Conservation (phyloP, 2,797 vertebrate genomes). For the Phrynocephalus forsythii region DNA sequence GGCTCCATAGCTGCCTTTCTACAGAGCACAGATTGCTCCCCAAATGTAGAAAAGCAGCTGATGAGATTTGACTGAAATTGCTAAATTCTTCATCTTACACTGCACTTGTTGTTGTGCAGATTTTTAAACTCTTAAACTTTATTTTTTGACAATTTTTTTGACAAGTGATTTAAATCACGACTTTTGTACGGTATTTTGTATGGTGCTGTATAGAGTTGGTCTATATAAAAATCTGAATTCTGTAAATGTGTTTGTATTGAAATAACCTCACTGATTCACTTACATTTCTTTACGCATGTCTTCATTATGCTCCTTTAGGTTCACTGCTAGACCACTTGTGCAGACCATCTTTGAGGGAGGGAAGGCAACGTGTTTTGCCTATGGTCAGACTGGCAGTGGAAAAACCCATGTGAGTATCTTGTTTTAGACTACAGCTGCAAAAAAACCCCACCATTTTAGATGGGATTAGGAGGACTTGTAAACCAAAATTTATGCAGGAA, state of each 20-base stretch:
- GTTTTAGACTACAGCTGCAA: background rate
- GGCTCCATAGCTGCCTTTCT: background rate
- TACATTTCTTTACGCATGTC: background rate
- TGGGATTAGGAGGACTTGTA: background rate
- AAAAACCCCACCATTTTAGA: background rate
- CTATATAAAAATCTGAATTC: background rate
- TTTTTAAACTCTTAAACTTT: background rate
- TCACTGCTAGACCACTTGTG: constrained; percentile 93
- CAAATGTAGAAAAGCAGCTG: background rate
- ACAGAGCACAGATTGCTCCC: background rate
- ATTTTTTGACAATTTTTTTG: background rate
- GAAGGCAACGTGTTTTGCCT: constrained; percentile 93
- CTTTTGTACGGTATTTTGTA: background rate
- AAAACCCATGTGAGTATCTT: constrained; percentile 92
- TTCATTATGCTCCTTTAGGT: constrained; percentile 77
- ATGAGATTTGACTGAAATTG: background rate
- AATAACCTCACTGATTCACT: background rate
- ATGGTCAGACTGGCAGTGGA: constrained; percentile 97
- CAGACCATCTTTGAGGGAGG: constrained; percentile 93
- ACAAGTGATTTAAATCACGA: background rate
- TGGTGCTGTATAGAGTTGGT: background rate
- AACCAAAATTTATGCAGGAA: no score
- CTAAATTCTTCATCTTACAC: no score
- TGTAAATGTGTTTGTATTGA: background rate
- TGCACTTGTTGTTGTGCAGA: background rate